Evolutionary conservation across 2,888 invertebrate genomes (phyloP).

Genomic region (Eremobia ochroleuca): DNA sequence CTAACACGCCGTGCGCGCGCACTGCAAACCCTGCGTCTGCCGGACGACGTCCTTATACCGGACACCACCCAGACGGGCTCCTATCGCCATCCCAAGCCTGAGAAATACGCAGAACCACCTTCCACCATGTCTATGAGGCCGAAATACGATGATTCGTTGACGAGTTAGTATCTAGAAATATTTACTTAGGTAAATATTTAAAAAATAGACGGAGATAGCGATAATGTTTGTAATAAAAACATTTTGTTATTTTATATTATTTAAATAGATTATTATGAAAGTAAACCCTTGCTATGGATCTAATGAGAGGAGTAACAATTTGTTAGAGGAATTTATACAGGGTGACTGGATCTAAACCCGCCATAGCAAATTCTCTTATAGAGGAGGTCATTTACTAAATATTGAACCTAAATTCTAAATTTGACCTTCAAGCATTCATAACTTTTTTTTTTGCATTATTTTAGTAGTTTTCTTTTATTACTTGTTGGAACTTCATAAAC

Average conservation of each 20-base stretch:
- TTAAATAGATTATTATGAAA: not conserved
- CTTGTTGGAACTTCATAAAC: too few species aligned
- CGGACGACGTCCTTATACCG: conserved; percentile 85
- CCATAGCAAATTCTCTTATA: too few species aligned
- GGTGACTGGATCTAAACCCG: too few species aligned
- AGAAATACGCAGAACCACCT: conserved; percentile 82
- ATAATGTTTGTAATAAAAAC: too few species aligned
- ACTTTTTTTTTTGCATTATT: too few species aligned
- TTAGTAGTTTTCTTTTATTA: too few species aligned
- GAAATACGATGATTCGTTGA: conserved; percentile 79
- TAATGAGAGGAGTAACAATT: not conserved
- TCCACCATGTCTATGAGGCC: conserved; percentile 81
- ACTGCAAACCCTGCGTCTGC: conserved; percentile 84
- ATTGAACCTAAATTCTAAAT: too few species aligned
- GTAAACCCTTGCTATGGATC: not conserved
- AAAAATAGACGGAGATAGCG: not conserved
- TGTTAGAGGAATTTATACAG: not conserved
- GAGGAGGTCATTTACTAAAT: too few species aligned
- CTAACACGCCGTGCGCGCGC: conserved; percentile 84
- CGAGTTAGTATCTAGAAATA: conserved; percentile 73
- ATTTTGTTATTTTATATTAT: too few species aligned
- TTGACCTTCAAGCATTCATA: too few species aligned
- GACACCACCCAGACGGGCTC: conserved; percentile 83
- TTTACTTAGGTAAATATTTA: not conserved
- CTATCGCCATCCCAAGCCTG: conserved; percentile 79